A percentile compares a stretch with the other conserved stretches of the same genome.
Evolutionary conservation across 2,888 invertebrate species (phyloP).

Genomic region (Marronus borbonicus): DNA sequence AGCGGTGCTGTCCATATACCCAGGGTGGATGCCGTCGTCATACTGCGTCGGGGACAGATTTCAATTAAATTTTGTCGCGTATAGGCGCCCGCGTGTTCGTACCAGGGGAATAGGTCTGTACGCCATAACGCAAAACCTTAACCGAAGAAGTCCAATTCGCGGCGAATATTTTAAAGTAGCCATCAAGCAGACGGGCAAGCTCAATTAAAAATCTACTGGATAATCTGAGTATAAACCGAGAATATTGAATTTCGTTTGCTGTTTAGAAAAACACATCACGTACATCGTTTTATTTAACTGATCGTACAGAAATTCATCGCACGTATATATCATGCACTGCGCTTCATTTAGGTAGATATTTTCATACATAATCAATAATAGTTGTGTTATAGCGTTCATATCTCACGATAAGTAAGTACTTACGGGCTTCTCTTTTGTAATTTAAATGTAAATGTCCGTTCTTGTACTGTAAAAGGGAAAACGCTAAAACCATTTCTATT

Average conservation of each 20-base stretch:
- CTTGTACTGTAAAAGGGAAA: not conserved
- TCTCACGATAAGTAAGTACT: slow-evolving; percentile 32
- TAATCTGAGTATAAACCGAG: slow-evolving; percentile 23
- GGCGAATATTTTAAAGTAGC: slow-evolving; percentile 17
- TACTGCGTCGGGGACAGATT: slow-evolving; percentile 75
- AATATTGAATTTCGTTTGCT: slow-evolving; percentile 25
- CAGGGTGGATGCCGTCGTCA: slow-evolving; percentile 94
- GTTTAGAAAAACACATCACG: slow-evolving; percentile 44
- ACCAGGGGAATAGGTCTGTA: slow-evolving; percentile 21
- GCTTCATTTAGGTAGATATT: slow-evolving; percentile 21
- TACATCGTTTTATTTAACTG: slow-evolving; percentile 44
- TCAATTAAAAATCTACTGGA: slow-evolving; percentile 39
- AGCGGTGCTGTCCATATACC: slow-evolving; percentile 86
- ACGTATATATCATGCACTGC: slow-evolving; percentile 20
- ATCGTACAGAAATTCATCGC: slow-evolving; percentile 37
- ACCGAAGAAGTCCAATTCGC: slow-evolving; percentile 30
- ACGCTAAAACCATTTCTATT: too few relatives aligned
- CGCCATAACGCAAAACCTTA: slow-evolving; percentile 13
- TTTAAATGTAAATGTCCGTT: not conserved
- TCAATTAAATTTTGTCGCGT: slow-evolving; percentile 46
- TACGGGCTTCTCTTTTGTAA: slow-evolving; percentile 19
- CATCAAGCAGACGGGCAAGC: not conserved
- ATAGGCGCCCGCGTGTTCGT: slow-evolving; percentile 34
- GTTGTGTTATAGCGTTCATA: slow-evolving; percentile 22
- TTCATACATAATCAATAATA: slow-evolving; percentile 27